Evolutionary conservation across 2,888 invertebrate genomes (phyloP).

Genomic region (Andrena haemorrhoa): DNA sequence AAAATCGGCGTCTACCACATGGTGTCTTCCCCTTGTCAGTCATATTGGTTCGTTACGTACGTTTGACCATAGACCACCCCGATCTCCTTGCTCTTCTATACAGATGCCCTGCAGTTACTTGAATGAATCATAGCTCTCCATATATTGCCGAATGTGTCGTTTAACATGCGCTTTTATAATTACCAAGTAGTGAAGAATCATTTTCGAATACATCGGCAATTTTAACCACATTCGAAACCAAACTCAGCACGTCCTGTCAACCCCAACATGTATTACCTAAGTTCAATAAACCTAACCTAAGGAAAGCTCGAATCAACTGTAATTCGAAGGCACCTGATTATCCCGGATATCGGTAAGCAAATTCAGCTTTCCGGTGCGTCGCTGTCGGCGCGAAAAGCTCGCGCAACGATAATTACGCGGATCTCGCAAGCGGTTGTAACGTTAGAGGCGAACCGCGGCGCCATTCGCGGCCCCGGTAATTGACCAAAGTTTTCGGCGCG

Average conservation of each 20-base stretch:
- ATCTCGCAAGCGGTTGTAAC: background rate
- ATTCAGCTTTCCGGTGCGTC: background rate
- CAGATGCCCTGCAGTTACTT: background rate
- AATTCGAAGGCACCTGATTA: background rate
- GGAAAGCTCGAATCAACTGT: background rate
- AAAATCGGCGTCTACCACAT: too few species aligned
- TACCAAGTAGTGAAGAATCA: too few species aligned
- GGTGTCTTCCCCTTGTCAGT: too few species aligned
- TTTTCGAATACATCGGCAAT: too few species aligned
- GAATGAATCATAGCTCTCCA: too few species aligned
- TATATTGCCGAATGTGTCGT: too few species aligned
- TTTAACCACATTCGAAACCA: background rate
- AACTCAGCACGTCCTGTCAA: background rate
- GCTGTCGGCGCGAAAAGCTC: background rate
- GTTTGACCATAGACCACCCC: background rate
- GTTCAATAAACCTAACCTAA: background rate
- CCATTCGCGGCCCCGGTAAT: slow-evolving; percentile 39
- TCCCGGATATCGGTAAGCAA: background rate
- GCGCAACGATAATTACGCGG: slow-evolving; percentile 32
- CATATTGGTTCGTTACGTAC: too few species aligned
- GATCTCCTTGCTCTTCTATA: background rate
- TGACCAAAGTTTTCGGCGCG: slow-evolving; percentile 47
- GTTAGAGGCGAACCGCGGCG: slow-evolving; percentile 1
- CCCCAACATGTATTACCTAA: background rate
- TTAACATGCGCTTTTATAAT: too few species aligned